Conservation (phyloP, 2,113 vertebrate species). For the Bufo gargarizans region DNA sequence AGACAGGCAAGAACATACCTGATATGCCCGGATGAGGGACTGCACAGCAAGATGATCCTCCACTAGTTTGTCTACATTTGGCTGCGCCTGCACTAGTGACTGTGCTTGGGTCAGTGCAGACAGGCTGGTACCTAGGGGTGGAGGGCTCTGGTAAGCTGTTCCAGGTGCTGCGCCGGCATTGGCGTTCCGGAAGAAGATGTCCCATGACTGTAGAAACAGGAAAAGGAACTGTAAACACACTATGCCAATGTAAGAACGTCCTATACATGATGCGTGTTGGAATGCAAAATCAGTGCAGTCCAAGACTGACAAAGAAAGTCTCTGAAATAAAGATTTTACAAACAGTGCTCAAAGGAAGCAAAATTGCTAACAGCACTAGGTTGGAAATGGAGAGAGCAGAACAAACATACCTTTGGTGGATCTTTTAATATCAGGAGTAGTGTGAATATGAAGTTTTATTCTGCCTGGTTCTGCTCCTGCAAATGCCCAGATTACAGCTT, state of each 20-base stretch:
- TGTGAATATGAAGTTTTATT: no score
- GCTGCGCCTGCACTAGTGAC: conserved; percentile 74
- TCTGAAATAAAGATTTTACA: no score
- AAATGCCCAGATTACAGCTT: no score
- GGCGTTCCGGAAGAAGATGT: conserved; percentile 90
- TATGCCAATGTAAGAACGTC: neutral
- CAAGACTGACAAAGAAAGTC: no score
- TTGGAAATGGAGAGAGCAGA: no score
- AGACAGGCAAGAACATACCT: conserved; percentile 74
- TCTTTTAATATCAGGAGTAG: no score
- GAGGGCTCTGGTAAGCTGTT: conserved; percentile 85
- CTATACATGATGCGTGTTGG: no score
- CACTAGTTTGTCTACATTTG: conserved; percentile 88
- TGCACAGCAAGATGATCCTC: conserved; percentile 93
- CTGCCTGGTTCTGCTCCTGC: no score
- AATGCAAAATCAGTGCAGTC: no score
- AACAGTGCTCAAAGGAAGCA: no score
- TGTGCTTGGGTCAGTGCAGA: conserved; percentile 69
- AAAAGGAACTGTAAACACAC: neutral
- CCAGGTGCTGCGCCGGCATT: conserved; percentile 87
- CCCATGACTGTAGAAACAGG: conserved; percentile 84
- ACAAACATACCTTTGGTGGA: no score
- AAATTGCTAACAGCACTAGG: no score
- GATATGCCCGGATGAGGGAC: conserved; percentile 91
- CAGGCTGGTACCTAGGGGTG: conserved; percentile 71